Conservation (phyloP, 2,888 invertebrate genomes). For the Chymomyza fuscimana region DNA sequence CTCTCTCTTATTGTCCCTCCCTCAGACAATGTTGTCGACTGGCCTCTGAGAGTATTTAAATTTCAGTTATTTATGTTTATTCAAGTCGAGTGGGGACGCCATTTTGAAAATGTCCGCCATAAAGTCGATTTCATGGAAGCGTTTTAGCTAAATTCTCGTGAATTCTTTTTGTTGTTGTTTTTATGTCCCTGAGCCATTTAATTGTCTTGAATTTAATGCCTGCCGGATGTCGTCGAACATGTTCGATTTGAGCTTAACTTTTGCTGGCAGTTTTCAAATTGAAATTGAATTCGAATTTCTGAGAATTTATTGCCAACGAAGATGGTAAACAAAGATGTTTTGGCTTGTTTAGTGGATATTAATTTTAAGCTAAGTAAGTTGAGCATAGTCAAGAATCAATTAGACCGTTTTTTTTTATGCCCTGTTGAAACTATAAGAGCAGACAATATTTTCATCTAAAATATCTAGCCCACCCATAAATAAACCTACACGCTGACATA, state of each 20-base stretch:
- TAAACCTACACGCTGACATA: not conserved
- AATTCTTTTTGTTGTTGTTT: not conserved
- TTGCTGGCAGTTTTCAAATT: constrained; percentile 10
- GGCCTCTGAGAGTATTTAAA: constrained; percentile 26
- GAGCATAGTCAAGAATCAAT: not conserved
- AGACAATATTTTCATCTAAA: not conserved
- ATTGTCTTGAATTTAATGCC: constrained; percentile 37
- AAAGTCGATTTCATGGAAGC: constrained; percentile 23
- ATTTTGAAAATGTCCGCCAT: constrained; percentile 11
- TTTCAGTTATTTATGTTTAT: constrained; percentile 37
- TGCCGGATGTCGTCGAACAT: not conserved
- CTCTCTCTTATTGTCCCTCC: not conserved
- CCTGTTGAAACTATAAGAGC: too few species aligned
- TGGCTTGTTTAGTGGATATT: not conserved
- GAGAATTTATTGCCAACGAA: constrained; percentile 28
- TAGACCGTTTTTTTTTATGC: not conserved
- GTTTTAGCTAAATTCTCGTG: not conserved
- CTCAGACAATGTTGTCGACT: not conserved
- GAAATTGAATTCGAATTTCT: constrained; percentile 27
- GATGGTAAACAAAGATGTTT: constrained; percentile 9
- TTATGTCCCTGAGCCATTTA: constrained; percentile 35
- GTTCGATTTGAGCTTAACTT: constrained; percentile 37
- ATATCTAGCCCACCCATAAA: not conserved
- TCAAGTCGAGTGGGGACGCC: constrained; percentile 6
- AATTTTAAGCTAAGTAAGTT: not conserved